Evolutionary conservation across 2,797 vertebrate species (phyloP).

Genomic region (Coracias cyanogaster): DNA sequence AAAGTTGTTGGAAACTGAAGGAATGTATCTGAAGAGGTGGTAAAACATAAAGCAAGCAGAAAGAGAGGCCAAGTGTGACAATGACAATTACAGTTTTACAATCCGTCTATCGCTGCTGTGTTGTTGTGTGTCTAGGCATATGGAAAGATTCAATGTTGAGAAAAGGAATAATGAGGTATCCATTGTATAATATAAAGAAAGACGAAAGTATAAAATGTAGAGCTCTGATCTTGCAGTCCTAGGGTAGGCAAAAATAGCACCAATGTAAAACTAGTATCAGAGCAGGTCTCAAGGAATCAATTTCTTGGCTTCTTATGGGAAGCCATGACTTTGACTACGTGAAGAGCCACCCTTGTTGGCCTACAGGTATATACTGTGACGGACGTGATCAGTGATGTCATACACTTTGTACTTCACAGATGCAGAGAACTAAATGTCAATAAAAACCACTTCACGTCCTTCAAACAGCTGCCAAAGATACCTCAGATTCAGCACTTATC

Average conservation of each 20-base stretch:
- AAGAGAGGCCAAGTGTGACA: background rate
- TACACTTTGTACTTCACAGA: slow-evolving; percentile 77
- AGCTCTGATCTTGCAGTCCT: background rate
- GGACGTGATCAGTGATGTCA: background rate
- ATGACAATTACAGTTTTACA: background rate
- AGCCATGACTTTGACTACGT: background rate
- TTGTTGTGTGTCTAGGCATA: background rate
- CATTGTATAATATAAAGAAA: background rate
- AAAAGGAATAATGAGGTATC: background rate
- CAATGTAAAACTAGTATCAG: background rate
- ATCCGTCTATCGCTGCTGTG: background rate
- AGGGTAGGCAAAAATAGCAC: background rate
- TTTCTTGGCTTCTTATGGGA: background rate
- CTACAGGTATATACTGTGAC: background rate
- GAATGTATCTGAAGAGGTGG: background rate
- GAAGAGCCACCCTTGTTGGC: background rate
- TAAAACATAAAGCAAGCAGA: background rate
- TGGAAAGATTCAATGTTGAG: background rate
- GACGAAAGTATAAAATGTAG: background rate
- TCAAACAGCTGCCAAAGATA: slow-evolving; percentile 93
- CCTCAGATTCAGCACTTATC: slow-evolving; percentile 91
- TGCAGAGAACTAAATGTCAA: slow-evolving; percentile 93
- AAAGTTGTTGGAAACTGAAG: background rate
- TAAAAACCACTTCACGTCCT: slow-evolving; percentile 89
- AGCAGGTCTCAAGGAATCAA: background rate